Percentiles rank a stretch among this genome's conserved stretches.
These are phyloP conservation scores for Scleropages formosus DNA, from an alignment of 2,797 vertebrate species.

Conservation along the genomic window DNA sequence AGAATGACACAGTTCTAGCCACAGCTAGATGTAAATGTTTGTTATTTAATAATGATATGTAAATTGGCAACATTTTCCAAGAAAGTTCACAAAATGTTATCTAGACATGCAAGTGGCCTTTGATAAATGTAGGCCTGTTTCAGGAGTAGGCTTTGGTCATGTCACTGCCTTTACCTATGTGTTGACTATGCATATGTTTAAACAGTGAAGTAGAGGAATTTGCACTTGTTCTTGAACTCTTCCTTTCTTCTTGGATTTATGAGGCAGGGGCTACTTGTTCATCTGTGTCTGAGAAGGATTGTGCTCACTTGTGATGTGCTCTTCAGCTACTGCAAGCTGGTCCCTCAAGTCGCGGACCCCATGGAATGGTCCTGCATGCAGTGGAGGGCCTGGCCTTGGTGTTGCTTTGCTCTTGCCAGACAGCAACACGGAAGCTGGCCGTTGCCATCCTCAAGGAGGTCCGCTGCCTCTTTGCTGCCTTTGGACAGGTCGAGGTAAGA, in stretches of 20 bases:
- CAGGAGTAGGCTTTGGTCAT: no score
- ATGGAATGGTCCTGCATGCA: slow-evolving; percentile 88
- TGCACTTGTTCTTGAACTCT: not conserved
- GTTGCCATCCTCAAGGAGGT: slow-evolving; percentile 92
- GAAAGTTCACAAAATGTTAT: not conserved
- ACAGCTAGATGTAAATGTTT: not conserved
- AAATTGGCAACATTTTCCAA: not conserved
- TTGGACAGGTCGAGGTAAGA: slow-evolving; percentile 93
- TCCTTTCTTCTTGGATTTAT: not conserved
- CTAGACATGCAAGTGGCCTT: not conserved
- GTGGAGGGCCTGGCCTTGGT: slow-evolving; percentile 92
- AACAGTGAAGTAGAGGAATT: not conserved
- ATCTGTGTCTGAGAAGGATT: not conserved
- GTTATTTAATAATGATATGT: not conserved
- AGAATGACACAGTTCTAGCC: not conserved
- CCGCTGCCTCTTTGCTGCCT: slow-evolving; percentile 85
- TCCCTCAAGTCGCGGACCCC: slow-evolving; percentile 82
- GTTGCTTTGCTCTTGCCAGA: slow-evolving; percentile 93
- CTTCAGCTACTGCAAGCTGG: slow-evolving; percentile 17
- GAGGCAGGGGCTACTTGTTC: not conserved
- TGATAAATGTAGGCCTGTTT: no score
- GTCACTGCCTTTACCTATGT: not conserved
- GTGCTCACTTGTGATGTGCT: no score
- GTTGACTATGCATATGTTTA: not conserved
- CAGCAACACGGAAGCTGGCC: slow-evolving; percentile 91